phyloP scores from a whole-genome alignment of 2,797 vertebrate species.

The Saxicola maurus region DNA sequence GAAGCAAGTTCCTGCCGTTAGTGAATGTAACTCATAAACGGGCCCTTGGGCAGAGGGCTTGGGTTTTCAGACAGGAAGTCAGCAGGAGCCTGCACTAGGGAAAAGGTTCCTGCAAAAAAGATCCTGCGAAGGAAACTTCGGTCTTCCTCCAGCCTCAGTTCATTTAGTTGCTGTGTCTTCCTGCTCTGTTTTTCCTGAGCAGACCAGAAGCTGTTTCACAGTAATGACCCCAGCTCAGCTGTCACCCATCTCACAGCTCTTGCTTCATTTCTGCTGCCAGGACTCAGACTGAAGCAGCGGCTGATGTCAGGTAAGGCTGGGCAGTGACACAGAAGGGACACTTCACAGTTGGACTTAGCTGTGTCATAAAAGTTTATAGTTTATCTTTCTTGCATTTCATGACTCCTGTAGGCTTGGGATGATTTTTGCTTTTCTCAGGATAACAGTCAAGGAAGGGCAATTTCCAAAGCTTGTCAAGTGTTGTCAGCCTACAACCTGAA shows the following conservation, averaged over 20 bases:
- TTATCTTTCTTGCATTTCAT: not conserved
- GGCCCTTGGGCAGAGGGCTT: not conserved
- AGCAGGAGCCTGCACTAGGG: not conserved
- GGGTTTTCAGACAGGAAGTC: not conserved
- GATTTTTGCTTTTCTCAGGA: not conserved
- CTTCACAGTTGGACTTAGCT: not conserved
- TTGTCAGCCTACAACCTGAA: not conserved
- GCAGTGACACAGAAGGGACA: rapidly evolving
- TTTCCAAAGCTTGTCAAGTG: not conserved
- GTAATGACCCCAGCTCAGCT: not conserved
- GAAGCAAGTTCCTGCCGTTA: not conserved
- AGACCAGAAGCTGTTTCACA: not conserved
- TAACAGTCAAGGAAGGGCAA: not conserved
- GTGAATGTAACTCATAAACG: rapidly evolving
- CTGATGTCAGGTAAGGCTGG: not conserved
- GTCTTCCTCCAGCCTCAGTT: not conserved
- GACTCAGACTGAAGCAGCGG: not conserved
- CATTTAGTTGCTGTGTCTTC: not conserved
- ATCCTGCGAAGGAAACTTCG: no score
- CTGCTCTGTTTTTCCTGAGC: not conserved
- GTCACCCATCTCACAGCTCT: rapidly evolving
- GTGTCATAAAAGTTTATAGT: not conserved
- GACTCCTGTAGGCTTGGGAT: not conserved
- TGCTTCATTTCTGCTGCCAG: rapidly evolving
- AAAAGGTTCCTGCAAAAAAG: not conserved